Conservation (phyloP, 1,140 invertebrate species). For the Metopolophium dirhodum region DNA sequence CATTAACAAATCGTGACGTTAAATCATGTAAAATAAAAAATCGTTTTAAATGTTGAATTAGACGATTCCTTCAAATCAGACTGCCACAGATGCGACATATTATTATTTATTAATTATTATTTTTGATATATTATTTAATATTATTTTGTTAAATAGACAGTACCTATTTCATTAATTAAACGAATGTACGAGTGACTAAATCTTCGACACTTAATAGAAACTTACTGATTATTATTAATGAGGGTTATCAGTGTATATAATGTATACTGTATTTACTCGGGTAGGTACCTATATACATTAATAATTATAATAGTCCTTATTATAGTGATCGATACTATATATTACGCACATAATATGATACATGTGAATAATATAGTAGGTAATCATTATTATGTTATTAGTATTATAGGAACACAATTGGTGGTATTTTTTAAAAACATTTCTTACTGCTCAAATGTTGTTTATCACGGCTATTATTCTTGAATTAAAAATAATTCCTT, state of each 20-base stretch:
- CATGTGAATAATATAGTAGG: not conserved
- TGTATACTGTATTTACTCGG: not conserved
- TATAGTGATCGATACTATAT: not conserved
- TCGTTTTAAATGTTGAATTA: not conserved
- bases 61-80: not conserved
- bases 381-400: constrained; percentile 6
- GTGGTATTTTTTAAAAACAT: not conserved
- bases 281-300: not conserved
- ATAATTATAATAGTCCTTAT: not conserved
- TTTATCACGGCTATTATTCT: not conserved
- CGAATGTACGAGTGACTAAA: not conserved
- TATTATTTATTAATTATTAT: too few relatives aligned
- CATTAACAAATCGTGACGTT: too few relatives aligned
- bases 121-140: too few relatives aligned
- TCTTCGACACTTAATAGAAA: not conserved
- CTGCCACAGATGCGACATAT: not conserved
- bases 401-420: not conserved
- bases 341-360: not conserved
- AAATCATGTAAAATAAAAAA: not conserved
- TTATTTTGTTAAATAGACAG: too few relatives aligned
- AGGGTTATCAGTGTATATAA: not conserved
- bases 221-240: not conserved
- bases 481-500: not conserved
- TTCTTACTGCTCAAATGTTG: not conserved
- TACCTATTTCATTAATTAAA: not conserved